Evolutionary conservation across 2,888 invertebrate genomes (phyloP), one percentile per base, ranked within the genome.

Genomic region (Athalia cordata): DNA sequence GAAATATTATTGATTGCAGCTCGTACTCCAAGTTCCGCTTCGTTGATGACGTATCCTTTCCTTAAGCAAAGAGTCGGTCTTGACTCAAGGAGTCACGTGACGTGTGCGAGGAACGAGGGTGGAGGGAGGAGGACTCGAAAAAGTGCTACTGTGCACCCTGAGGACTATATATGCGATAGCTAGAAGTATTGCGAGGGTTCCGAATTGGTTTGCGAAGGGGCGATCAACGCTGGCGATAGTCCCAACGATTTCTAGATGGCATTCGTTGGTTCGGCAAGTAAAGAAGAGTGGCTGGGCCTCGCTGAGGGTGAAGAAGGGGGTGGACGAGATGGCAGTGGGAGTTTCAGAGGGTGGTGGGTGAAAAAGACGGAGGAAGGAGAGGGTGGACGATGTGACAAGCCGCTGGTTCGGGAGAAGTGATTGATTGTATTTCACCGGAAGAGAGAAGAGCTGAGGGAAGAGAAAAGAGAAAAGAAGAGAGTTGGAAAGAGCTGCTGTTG

Each of bases 361-460:
- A 29, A 29, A 29, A 29, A 29, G 29, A 29, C 29, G 29, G 29
- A 29, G 29, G 29, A 29, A 29, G 29, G 29, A 85, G 86, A 86
- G 86, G 85, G 87, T 83, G 84, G 86, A 87, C 87, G 82, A 87
- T 87, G 87, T 89, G 88, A 89, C 89, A 88, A 83, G 87, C 86
- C 85, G 85, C 85, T 83, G 86, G 84, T 84, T 86, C 84, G 87
- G 87, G 87, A 88, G 88, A 86, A 88, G 89, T 90, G 90, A 90
- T 90, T 90, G 90, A 90, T 90, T 84, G 88, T 90, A 87, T 90
- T 89, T 88, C 86, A 86, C 87, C 89, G 89, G 89, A 89, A 89
- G 87, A 89, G 85, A 81, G 82, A 75, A 79, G 79, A 80, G 77
- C 65, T 62, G 77, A 74, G n/a, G 76, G 68, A 72, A 77, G 78